Conservation (phyloP, 2,888 invertebrate species). For the Diachrysia chrysitis region DNA sequence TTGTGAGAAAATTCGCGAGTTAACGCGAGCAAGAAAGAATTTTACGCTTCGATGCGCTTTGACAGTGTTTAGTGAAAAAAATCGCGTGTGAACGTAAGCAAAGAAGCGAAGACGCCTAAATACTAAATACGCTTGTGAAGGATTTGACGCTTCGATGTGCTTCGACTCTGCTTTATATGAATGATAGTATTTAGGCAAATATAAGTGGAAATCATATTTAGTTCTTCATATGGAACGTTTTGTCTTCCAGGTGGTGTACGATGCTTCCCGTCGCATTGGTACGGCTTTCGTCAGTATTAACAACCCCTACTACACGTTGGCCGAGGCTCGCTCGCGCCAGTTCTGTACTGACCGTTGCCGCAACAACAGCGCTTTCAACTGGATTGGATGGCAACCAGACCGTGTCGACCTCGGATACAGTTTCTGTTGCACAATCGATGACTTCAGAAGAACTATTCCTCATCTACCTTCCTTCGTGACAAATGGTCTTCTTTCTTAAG, state of each 20-base stretch:
- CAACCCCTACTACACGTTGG: conserved; percentile 88
- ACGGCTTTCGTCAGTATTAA: conserved; percentile 90
- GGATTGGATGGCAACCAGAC: conserved; percentile 89
- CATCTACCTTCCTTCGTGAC: conserved; percentile 88
- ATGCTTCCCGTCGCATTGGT: conserved; percentile 83
- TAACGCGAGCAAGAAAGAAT: too few relatives aligned
- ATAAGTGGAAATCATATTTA: too few relatives aligned
- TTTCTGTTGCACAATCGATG: conserved; percentile 90
- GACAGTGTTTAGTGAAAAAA: too few relatives aligned
- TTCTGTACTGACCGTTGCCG: conserved; percentile 88
- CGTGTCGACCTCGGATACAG: conserved; percentile 88
- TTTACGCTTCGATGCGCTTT: too few relatives aligned
- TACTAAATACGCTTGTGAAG: too few relatives aligned
- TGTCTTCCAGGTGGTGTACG: conserved; percentile 88
- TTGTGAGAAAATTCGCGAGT: too few relatives aligned
- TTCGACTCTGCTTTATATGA: too few relatives aligned
- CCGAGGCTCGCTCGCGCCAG: conserved; percentile 76
- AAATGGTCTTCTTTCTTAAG: conserved; percentile 71
- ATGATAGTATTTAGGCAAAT: too few relatives aligned
- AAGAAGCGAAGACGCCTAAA: too few relatives aligned
- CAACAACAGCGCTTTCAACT: conserved; percentile 88
- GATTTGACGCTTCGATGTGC: too few relatives aligned
- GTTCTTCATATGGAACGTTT: too few relatives aligned
- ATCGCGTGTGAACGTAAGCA: too few relatives aligned
- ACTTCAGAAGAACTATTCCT: conserved; percentile 86